Base-by-base conservation (phyloP, 2,797 vertebrate genomes). In the Megaceryle alcyon region DNA sequence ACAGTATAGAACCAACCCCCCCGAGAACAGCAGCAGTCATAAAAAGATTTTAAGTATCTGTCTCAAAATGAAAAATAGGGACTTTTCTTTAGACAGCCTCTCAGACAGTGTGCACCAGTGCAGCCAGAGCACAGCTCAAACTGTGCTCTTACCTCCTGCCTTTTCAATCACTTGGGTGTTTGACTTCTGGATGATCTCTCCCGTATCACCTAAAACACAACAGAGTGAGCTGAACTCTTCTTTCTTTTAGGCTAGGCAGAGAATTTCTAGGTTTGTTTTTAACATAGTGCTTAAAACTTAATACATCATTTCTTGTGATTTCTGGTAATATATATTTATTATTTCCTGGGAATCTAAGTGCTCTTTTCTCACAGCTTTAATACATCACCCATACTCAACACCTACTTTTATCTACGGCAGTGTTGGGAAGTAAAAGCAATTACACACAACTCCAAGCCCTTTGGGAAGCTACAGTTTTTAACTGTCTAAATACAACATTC, bases 1-100 rank as follows among this genome's bases (percentile, higher is more conserved):
- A 53, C n/a, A 2, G 35, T 9, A 3, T 4, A 23, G 10, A 54
- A 54, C 17, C 13, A 54, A 17, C 53, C 10, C 0, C 15, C 10
- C 29, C 46, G 28, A 76, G 37, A 88, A 31, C 54, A 79, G 70
- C 35, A 77, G 33, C 14, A 68, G 35, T 5, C 75, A 44, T 2
- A 7, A 13, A 73, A 59, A 54, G 29, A 66, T 51, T 23, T 8
- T 6, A 69, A 69, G 33, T 29, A 26, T 63, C 51, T 64, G 53
- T 28, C 63, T 88, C 28, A 41, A 80, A 70, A 59, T 12, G 60
- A 46, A 64, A 37, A 79, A 9, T 2, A 53, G 49, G 54, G 63
- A 12, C 48, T 84, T 64, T n/a, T 7, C 59, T 48, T 37, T 3
- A n/a, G 61, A 29, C 66, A 88, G 53, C 53, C 35, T 41, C 72